phyloP scores from a whole-genome alignment of 2,888 invertebrate species.

The Megastigmus dorsalis region DNA sequence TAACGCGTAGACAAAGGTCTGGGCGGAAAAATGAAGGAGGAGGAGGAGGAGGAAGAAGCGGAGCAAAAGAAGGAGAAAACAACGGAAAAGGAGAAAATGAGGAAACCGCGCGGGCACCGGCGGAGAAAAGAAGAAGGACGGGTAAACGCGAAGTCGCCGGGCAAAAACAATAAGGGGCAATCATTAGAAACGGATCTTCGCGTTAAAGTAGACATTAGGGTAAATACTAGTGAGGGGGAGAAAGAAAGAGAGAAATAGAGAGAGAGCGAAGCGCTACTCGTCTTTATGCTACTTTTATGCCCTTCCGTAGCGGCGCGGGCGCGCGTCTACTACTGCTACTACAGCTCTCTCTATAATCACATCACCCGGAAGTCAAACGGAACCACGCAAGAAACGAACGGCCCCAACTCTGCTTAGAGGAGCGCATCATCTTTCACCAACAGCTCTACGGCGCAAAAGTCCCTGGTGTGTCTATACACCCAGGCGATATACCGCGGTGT shows the following conservation, averaged over 20 bases:
- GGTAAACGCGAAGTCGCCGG: not conserved
- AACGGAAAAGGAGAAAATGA: not conserved
- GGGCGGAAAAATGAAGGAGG: not conserved
- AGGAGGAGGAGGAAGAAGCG: not conserved
- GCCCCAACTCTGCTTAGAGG: too few relatives aligned
- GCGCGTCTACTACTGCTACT: too few relatives aligned
- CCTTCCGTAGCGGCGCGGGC: constrained; percentile 4
- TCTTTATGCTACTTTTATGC: constrained; percentile 26
- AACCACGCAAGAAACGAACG: constrained; percentile 50
- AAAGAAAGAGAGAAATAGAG: too few relatives aligned
- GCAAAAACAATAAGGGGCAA: constrained; percentile 31
- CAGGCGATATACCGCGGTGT: too few relatives aligned
- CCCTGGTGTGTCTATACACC: too few relatives aligned
- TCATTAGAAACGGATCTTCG: constrained; percentile 49
- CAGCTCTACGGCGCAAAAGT: too few relatives aligned
- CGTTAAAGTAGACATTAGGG: constrained; percentile 42
- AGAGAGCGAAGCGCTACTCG: too few relatives aligned
- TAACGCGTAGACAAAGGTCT: too few relatives aligned
- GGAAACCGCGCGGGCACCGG: not conserved
- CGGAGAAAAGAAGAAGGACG: too few relatives aligned
- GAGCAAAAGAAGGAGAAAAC: not conserved
- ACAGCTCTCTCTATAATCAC: constrained; percentile 52
- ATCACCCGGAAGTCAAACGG: constrained; percentile 47
- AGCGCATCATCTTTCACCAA: too few relatives aligned
- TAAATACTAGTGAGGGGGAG: not conserved